A percentile compares a stretch with the other conserved stretches of the same genome.
phyloP scores from a whole-genome alignment of 2,797 vertebrate species.

The Silurus aristotelis region DNA sequence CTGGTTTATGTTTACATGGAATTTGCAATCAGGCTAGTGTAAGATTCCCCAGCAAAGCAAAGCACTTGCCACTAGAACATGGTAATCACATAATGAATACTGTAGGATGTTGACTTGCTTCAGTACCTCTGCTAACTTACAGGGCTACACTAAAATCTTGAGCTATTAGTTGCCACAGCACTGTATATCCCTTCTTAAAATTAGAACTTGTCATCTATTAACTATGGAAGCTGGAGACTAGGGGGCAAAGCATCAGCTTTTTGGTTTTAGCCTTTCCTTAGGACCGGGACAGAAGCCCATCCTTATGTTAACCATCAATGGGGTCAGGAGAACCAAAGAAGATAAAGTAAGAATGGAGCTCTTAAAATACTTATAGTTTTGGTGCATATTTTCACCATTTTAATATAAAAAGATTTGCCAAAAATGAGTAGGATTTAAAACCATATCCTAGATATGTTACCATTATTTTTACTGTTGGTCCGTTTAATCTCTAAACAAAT shows the following conservation, averaged over 20 bases:
- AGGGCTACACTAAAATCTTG: neutral
- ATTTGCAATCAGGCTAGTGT: neutral
- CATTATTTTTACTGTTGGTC: neutral
- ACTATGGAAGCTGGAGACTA: neutral
- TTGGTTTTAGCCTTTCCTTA: neutral
- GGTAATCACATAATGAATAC: neutral
- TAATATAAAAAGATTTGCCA: neutral
- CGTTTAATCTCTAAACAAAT: neutral
- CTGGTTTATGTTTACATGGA: neutral
- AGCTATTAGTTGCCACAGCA: neutral
- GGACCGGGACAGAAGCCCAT: neutral
- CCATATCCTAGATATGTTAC: neutral
- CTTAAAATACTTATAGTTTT: neutral
- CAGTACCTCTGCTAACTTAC: neutral
- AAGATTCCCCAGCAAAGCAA: neutral
- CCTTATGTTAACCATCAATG: neutral
- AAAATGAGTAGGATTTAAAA: neutral
- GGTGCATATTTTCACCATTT: neutral
- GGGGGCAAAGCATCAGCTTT: neutral
- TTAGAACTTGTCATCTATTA: neutral
- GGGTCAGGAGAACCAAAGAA: neutral
- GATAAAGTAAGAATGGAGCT: neutral
- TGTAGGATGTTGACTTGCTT: neutral
- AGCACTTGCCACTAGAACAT: neutral
- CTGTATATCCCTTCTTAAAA: neutral